These are phyloP conservation scores for Zapus hudsonius DNA, from an alignment of 2,113 vertebrate genomes.

Conservation along the genomic window DNA sequence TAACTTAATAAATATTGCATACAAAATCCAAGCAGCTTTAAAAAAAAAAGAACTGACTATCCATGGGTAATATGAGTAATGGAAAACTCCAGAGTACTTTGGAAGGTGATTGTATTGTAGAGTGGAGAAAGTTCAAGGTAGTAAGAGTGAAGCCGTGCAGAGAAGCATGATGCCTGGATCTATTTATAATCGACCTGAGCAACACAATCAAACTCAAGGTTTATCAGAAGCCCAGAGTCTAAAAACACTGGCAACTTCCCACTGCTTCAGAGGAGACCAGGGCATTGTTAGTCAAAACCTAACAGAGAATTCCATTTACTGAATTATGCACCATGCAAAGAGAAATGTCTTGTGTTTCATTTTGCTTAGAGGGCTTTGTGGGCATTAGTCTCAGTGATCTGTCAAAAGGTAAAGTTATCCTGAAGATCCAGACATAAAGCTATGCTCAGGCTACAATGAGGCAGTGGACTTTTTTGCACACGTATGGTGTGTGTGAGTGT, in stretches of 20 bases:
- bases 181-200: conserved; percentile 26
- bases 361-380: no score
- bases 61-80: conserved; percentile 9
- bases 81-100: conserved; percentile 49
- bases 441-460: no score
- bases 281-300: no score
- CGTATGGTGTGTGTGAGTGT: no score
- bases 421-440: no score
- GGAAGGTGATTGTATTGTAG: conserved; percentile 8
- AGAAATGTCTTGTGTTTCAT: no score
- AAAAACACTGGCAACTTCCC: conserved; percentile 45
- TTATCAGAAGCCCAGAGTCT: conserved; percentile 35
- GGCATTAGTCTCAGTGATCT: no score
- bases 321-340: no score
- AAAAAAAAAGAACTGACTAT: conserved; percentile 30
- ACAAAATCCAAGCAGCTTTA: conserved; percentile 36
- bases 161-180: neutral
- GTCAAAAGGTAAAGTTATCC: no score
- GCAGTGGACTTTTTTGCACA: no score
- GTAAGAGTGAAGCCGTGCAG: neutral
- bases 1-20: conserved; percentile 54
- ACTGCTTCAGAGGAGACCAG: no score
- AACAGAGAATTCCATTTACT: no score
- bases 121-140: conserved; percentile 43
- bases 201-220: conserved; percentile 34